Percentiles rank a stretch among this genome's conserved stretches.
phyloP scores from a whole-genome alignment of 1,140 invertebrate species.

The Drosophila elegans region DNA sequence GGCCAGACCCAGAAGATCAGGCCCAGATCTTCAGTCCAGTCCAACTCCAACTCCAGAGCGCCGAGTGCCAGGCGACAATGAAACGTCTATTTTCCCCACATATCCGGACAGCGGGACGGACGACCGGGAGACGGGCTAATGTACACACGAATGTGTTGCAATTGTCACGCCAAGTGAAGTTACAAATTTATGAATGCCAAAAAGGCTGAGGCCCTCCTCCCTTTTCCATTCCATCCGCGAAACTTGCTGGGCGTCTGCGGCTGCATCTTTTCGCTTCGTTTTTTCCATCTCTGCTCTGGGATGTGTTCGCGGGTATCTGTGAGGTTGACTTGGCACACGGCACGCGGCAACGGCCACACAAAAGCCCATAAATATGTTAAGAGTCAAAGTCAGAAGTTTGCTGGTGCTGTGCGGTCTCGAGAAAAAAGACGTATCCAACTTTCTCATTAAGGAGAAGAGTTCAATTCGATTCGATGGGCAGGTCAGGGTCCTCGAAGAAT shows the following conservation, averaged over 20 bases:
- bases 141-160: constrained; percentile 83
- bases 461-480: constrained; percentile 53
- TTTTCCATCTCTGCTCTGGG: constrained; percentile 4
- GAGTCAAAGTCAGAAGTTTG: constrained; percentile 78
- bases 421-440: constrained; percentile 39
- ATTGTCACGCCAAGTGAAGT: constrained; percentile 84
- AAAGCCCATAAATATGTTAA: constrained; percentile 82
- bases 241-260: constrained; percentile 32
- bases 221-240: constrained; percentile 25
- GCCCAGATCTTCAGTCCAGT: constrained; percentile 7
- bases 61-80: constrained; percentile 71
- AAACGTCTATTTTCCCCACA: constrained; percentile 82
- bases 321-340: constrained; percentile 57
- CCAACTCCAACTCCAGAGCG: constrained; percentile 4
- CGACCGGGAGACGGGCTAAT: constrained; percentile 72
- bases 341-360: constrained; percentile 73
- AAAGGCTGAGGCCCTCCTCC: constrained; percentile 52
- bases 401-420: constrained; percentile 49
- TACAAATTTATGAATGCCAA: constrained; percentile 84
- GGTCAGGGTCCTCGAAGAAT: constrained; percentile 35
- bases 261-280: constrained; percentile 2
- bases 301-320: constrained; percentile 33
- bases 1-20: constrained; percentile 17
- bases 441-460: constrained; percentile 75
- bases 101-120: constrained; percentile 47